Base-by-base conservation (phyloP, 2,113 vertebrate genomes). In the Ochotona curzoniae region DNA sequence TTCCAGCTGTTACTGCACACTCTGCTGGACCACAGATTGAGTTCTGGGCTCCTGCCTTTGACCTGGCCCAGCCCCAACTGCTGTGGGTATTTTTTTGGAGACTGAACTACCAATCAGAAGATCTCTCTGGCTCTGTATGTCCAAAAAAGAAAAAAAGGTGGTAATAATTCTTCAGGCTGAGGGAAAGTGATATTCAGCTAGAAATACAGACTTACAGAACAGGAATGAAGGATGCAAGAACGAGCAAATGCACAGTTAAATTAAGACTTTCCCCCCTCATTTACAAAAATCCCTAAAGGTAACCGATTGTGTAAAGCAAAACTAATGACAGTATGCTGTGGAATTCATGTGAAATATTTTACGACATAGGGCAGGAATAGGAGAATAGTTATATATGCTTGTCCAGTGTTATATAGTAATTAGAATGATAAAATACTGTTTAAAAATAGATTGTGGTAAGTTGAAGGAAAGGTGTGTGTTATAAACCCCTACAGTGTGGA, bases 241-340 rank as follows among this genome's bases (percentile, higher is more conserved):
- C 76, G 73, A 7, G 6, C 47, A 25, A 87, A 76, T 80, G 35
- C 3, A 13, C 76, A 25, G 83, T n/a, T 90, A 85, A n/a, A 30
- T 82, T n/a, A n/a, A 83, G 49, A 14, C 26, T 26, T 81, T 54
- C 2, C 66, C 6, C 90, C 70, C 90, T 89, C 80, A 74, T 54
- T 54, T 15, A 11, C 54, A 54, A 80, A 95, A 89, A 64, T 83
- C 32, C 91, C 90, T 87, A 60, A 91, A 85, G 23, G 21, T 67
- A 76, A 54, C 8, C 54, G 17, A 28, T 49, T 87, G 11, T 74
- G 87, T 88, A 49, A 90, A 89, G 17, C 23, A 94, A 66, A 90
- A 86, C 7, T 26, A 92, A 49, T 35, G 76, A 26, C 38, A 90
- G 17, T 32, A 2, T 70, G n/a, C 26, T 63, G 11, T 69, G 14